Base-by-base conservation (phyloP, 2,113 vertebrate species). In the Plestiodon gilberti region DNA sequence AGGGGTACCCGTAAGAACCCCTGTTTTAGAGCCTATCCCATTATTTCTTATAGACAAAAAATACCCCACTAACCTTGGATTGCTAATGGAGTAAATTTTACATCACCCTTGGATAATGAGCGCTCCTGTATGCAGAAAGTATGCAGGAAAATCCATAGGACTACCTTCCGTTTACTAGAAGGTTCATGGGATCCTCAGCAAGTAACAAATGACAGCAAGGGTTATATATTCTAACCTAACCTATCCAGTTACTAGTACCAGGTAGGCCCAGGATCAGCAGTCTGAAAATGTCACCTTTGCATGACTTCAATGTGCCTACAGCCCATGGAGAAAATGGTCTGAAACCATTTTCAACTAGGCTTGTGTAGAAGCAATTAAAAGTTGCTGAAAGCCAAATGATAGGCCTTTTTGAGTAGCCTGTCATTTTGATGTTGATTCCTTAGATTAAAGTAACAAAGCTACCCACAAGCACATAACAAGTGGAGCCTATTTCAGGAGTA, bases 361-460 rank as follows among this genome's bases (percentile, higher is more conserved):
- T 30, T 74, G 30, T 28, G 8, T n/a, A 17, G 6, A 78, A 84
- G 9, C 6, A 43, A 33, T 61, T 90, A 55, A 1, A 2, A 8
- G 17, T 55, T 81, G 17, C 64, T 43, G 48, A 38, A 59, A 89
- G 22, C 71, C 25, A 74, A 22, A 67, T 69, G 14, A 83, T 38
- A 17, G 78, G 79, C 81, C 89, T 78, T 2, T 81, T 55, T 40
- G 38, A 57, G 4, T 52, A 35, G 2, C 3, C 0, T 6, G 33
- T 78, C 1, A 20, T 81, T 81, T 86, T 33, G 77, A 52, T 78
- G 86, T 86, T 84, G 83, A n/a, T 3, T 48, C 64, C 25, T 80
- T 82, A 38, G 2, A 64, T 55, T 83, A 88, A 83, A 59, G 28
- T 33, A 67, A 71, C 28, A 89, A n/a, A 88, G 77, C n/a, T 6